Evolutionary conservation across 2,888 invertebrate species (phyloP), one percentile per base, ranked within the genome.

Genomic region (Caenorhabditis sp.): DNA sequence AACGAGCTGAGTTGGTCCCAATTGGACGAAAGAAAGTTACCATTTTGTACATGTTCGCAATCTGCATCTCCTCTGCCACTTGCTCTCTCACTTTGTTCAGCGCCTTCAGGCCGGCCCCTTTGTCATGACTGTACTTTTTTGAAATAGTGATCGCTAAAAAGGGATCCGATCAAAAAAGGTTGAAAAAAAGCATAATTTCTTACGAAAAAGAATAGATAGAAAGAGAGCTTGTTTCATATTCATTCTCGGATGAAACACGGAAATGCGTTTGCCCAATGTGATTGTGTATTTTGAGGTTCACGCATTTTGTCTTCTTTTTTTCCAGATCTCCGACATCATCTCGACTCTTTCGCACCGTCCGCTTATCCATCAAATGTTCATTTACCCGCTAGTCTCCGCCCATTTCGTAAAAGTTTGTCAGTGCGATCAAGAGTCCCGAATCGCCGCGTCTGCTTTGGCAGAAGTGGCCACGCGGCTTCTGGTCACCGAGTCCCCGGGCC

Each of bases 361-460:
- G 11, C 41, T 83, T 20, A 93, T 95, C 45, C 97, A 97, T 89
- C 93, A 95, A 59, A 94, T 97, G 93, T 93, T 94, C 82, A 93
- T 92, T 32, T 97, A 96, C 96, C 94, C 94, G 11, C 93, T 95
- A 0, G 93, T 95, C 0, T 95, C 95, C 0, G 94, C 95, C 0
- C 95, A 96, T 90, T 93, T 96, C 63, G 95, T 96, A 93, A 95
- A 96, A 92, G 94, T 94, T 84, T 89, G 89, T 77, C 62, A 73
- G 52, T 75, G 79, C 6, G 80, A 80, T 7, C 66, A 75, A 15
- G 84, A 82, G 48, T 78, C 79, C 11, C 48, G 83, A 27, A 70
- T 74, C 8, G 78, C 78, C 9, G 79, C 78, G 1, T 62, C 71
- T 20, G 83, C 80, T 8, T 59, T 84, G 8, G 59, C 81, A 4